Percentiles rank a stretch among this genome's conserved stretches.
Conservation (phyloP, 35 echinoderm and acorn worm genomes). For the Lytechinus pictus region DNA sequence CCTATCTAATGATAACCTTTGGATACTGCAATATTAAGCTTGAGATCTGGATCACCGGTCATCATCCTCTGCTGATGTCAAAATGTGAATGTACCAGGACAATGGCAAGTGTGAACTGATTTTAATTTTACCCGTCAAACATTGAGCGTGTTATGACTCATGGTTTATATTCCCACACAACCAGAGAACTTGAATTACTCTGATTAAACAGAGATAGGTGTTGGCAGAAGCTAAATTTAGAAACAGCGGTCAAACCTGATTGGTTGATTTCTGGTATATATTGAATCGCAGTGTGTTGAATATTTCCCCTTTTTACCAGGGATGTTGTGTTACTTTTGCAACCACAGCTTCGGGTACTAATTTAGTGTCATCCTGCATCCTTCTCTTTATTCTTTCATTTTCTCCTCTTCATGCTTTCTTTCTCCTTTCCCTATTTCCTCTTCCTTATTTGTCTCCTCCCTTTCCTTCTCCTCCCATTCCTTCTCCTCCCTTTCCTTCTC, state of each 20-base stretch:
- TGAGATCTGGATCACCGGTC: neutral
- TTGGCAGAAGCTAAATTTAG: neutral
- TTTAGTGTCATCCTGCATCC: neutral
- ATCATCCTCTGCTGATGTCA: neutral
- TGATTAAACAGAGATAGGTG: conserved; percentile 18
- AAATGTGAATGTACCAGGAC: neutral
- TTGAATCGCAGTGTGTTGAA: neutral
- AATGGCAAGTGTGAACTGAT: neutral
- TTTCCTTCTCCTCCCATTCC: neutral
- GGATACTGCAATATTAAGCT: neutral
- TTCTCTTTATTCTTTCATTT: neutral
- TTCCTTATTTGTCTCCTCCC: neutral
- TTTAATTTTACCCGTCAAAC: neutral
- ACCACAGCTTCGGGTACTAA: neutral
- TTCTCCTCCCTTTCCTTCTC: neutral
- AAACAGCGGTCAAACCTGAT: neutral
- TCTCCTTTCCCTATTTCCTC: neutral
- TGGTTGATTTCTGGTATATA: neutral
- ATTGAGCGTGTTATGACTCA: conserved; percentile 1
- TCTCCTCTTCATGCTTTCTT: neutral
- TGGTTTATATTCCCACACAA: neutral
- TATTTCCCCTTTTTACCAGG: neutral
- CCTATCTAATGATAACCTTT: neutral
- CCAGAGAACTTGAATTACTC: neutral
- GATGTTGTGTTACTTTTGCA: neutral